Evolutionary conservation across 1,140 invertebrate genomes (phyloP).

Genomic region (Eumaeus atala): DNA sequence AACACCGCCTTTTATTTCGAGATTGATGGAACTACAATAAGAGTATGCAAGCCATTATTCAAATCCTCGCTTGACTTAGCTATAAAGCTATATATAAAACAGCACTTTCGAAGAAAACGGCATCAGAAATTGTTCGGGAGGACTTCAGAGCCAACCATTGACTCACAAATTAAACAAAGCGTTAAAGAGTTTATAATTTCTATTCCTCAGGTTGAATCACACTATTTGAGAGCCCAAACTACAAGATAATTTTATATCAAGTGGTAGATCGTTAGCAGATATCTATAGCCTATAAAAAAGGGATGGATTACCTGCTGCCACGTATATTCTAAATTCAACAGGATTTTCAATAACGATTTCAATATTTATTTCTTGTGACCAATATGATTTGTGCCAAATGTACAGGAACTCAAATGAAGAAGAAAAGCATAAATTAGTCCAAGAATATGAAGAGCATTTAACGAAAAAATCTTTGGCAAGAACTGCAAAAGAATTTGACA

Average conservation of each 20-base stretch:
- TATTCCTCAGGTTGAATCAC: slow-evolving; percentile 37
- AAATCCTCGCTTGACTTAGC: slow-evolving; percentile 31
- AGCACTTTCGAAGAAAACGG: slow-evolving; percentile 18
- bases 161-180: slow-evolving; percentile 18
- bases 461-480: slow-evolving; percentile 31
- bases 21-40: slow-evolving; percentile 9
- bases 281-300: slow-evolving; percentile 38
- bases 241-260: slow-evolving; percentile 42
- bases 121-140: slow-evolving; percentile 21
- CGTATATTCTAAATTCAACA: background rate
- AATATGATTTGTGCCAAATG: slow-evolving; percentile 7
- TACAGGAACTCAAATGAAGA: slow-evolving; percentile 11
- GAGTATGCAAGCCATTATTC: slow-evolving; percentile 27
- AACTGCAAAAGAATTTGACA: slow-evolving; percentile 28
- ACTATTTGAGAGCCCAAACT: slow-evolving; percentile 42
- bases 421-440: slow-evolving; percentile 3
- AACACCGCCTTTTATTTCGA: slow-evolving; percentile 28
- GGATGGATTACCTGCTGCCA: too few relatives aligned
- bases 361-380: background rate
- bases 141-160: slow-evolving; percentile 16
- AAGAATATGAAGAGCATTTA: slow-evolving; percentile 19
- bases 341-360: background rate
- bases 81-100: too few relatives aligned
- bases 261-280: slow-evolving; percentile 36
- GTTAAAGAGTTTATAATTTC: slow-evolving; percentile 35